These are phyloP conservation scores for Eilema caniola DNA, from an alignment of 2,888 invertebrate genomes.

Conservation along the genomic window DNA sequence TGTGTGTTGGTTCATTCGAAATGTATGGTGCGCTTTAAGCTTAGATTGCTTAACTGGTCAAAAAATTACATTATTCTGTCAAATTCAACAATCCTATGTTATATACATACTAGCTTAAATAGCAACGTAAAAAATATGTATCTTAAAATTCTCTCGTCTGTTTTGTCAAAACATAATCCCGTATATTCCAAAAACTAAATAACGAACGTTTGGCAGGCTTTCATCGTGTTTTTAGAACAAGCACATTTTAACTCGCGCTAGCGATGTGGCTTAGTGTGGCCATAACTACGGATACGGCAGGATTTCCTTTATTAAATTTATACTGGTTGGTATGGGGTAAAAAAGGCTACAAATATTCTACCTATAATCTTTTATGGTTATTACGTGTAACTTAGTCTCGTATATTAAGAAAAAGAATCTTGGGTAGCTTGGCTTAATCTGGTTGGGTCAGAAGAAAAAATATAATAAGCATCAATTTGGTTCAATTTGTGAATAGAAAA, in stretches of 20 bases:
- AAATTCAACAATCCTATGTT: neutral
- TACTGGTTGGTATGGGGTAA: constrained; percentile 28
- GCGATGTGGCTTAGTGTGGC: constrained; percentile 50
- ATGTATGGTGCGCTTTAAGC: no score
- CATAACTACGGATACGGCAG: constrained; percentile 42
- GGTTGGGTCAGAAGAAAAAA: neutral
- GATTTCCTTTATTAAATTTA: constrained; percentile 50
- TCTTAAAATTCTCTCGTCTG: no score
- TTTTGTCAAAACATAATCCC: neutral
- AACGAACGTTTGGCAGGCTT: constrained; percentile 71
- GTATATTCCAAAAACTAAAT: constrained; percentile 42
- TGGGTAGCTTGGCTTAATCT: neutral
- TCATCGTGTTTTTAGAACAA: constrained; percentile 72
- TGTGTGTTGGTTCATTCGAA: no score
- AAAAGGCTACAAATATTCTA: constrained; percentile 29
- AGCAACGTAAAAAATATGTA: neutral
- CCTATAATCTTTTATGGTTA: constrained; percentile 41
- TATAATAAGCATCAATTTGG: neutral
- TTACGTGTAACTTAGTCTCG: constrained; percentile 23
- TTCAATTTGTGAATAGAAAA: no score
- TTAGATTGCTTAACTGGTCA: neutral
- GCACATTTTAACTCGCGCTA: constrained; percentile 67
- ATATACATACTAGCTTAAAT: no score
- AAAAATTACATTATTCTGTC: neutral
- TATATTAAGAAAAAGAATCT: constrained; percentile 16